Evolutionary conservation across 2,888 invertebrate species (phyloP).

Genomic region (Papilio protenor): DNA sequence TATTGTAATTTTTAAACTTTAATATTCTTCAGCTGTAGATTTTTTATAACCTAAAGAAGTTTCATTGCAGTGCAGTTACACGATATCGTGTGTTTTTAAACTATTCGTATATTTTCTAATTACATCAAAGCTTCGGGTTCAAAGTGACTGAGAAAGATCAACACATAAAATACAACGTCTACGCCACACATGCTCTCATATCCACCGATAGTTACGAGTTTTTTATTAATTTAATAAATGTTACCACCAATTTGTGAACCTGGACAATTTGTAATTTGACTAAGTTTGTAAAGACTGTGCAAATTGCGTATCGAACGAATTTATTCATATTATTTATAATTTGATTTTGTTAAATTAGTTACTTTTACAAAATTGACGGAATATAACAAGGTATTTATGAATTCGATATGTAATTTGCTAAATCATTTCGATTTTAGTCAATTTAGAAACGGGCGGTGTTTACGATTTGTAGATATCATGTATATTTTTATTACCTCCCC

Average conservation of each 20-base stretch:
- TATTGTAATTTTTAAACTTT: no score
- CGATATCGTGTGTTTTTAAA: not conserved
- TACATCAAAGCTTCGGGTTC: not conserved
- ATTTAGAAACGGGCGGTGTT: not conserved
- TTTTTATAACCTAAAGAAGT: no score
- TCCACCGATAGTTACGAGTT: not conserved
- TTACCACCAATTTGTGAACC: not conserved
- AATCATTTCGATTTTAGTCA: not conserved
- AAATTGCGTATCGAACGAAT: not conserved
- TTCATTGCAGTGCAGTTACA: not conserved
- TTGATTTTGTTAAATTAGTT: no score
- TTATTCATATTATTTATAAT: not conserved
- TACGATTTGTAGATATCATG: not conserved
- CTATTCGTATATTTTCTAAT: conserved; percentile 4
- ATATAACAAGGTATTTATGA: no score
- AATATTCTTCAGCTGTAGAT: no score
- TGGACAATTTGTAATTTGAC: not conserved
- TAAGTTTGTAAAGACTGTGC: not conserved
- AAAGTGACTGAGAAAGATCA: not conserved
- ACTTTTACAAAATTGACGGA: no score
- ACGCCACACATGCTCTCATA: not conserved
- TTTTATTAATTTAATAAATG: conserved; percentile 14
- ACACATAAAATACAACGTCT: not conserved
- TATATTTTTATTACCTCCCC: conserved; percentile 27
- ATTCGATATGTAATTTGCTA: not conserved